Evolutionary conservation across 2,888 invertebrate species (phyloP), one percentile per base, ranked within the genome.

Genomic region (Cremastinae sp.): DNA sequence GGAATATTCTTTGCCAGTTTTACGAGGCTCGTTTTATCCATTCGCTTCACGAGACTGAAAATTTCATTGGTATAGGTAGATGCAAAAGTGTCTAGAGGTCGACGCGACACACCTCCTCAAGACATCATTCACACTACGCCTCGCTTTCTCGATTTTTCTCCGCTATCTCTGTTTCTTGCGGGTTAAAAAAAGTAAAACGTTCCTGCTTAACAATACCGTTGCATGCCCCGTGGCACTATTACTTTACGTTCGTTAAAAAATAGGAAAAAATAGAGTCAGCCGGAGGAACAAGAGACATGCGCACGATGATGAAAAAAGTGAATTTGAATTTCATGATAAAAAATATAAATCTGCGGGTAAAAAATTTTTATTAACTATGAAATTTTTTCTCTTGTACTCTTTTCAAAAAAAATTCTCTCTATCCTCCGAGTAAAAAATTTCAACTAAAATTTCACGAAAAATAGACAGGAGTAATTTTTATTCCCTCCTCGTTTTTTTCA

Each of bases 121-220:
- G 75, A 75, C 66, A 70, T 75, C 65, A 75, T 65, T 75, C 59
- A 61, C 12, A 65, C 35, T 45, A 5, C 37, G 37, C 71, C 37
- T 62, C 43, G 0, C 55, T 43, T 12, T 45, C 14, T 43, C 39
- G 20, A 14, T 28, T 45, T 45, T 28, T 61, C 18, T 37, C 16
- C 18, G 37, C 20, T 18, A 28, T 18, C 49, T n/a, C 20, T 14
- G 20, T 47, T n/a, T n/a, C n/a, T n/a, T 41, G 43, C 35, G 16
- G 9, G 28, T 3, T 2, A 41, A 71, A 71, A 61, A 66, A 55
- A 61, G 65, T 59, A 61, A 61, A 5, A 53, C 39, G 47, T 55
- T 70, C 53, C 28, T 37, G 53, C 53, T 41, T 66, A 71, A 75
- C 75, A 59, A 75, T 64, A 71, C 55, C 41, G 35, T 75, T 28